Conservation (phyloP, 1,140 invertebrate species). For the Campoletis sonorensis region DNA sequence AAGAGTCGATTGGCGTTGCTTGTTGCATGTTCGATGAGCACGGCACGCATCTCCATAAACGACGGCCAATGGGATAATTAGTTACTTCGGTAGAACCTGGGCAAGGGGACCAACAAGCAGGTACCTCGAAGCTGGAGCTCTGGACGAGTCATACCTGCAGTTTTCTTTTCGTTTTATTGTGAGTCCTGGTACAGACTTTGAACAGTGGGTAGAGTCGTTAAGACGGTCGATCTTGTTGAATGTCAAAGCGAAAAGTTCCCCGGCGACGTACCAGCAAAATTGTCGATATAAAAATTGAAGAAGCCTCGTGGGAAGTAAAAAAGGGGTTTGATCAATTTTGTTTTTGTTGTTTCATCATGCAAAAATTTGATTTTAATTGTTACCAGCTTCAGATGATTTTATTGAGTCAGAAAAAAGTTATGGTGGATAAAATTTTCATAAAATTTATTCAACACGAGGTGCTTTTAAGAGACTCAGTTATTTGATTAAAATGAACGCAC, state of each 20-base stretch:
- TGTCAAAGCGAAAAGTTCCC: not conserved
- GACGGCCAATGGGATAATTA: constrained; percentile 43
- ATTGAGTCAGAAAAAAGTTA: too few relatives aligned
- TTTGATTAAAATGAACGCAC: too few relatives aligned
- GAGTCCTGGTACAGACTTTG: not conserved
- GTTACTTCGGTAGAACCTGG: constrained; percentile 29
- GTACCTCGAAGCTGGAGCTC: constrained; percentile 9
- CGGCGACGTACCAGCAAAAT: not conserved
- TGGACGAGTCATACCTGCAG: constrained; percentile 25
- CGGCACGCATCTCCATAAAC: constrained; percentile 41
- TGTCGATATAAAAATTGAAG: not conserved
- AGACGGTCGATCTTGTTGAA: constrained; percentile 6
- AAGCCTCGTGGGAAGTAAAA: too few relatives aligned
- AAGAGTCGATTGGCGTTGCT: not conserved
- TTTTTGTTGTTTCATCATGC: too few relatives aligned
- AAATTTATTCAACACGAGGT: too few relatives aligned
- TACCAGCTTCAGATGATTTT: too few relatives aligned
- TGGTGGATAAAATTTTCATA: too few relatives aligned
- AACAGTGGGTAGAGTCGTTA: constrained; percentile 24
- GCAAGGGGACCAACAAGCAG: constrained; percentile 17
- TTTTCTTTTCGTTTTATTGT: not conserved
- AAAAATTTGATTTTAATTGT: too few relatives aligned
- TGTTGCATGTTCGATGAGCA: constrained; percentile 36
- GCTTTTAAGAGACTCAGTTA: too few relatives aligned
- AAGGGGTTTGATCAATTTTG: too few relatives aligned